Evolutionary conservation across 2,888 invertebrate species (phyloP).

Genomic region (Glomeris marginata): DNA sequence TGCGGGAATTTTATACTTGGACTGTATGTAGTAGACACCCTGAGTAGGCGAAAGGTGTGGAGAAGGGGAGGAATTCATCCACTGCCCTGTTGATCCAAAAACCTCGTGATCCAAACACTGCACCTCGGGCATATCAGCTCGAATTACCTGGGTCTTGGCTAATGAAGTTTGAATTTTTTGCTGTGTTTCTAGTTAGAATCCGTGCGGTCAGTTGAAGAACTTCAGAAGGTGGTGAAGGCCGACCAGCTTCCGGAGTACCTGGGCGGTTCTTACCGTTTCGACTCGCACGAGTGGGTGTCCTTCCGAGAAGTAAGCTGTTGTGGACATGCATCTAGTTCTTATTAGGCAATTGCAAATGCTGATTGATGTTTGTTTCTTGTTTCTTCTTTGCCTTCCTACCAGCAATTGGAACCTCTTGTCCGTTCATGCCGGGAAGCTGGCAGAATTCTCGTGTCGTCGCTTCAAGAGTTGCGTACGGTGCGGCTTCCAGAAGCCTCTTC

Average conservation of each 20-base stretch:
- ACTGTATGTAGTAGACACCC: no score
- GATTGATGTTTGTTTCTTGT: background rate
- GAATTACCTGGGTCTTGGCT: background rate
- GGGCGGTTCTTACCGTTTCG: slow-evolving; percentile 47
- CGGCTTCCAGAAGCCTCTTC: slow-evolving; percentile 25
- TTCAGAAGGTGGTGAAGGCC: slow-evolving; percentile 24
- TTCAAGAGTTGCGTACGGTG: slow-evolving; percentile 44
- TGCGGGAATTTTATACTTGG: no score
- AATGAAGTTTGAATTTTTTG: slow-evolving; percentile 1
- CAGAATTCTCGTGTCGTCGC: slow-evolving; percentile 46
- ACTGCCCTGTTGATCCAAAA: no score
- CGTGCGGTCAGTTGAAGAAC: slow-evolving; percentile 22
- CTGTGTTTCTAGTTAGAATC: slow-evolving; percentile 25
- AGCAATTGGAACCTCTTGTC: slow-evolving; percentile 49
- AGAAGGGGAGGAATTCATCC: no score
- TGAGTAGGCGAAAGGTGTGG: no score
- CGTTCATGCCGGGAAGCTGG: slow-evolving; percentile 48
- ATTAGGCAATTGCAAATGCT: background rate
- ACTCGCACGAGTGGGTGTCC: slow-evolving; percentile 57
- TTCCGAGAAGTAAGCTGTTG: slow-evolving; percentile 46
- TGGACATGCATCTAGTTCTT: background rate
- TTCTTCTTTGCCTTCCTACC: no score
- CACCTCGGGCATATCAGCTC: background rate
- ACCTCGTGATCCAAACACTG: no score
- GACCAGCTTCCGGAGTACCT: slow-evolving; percentile 39